Evolutionary conservation across 2,113 vertebrate species (phyloP), one percentile per base, ranked within the genome.

Genomic region (Gymnobelideus leadbeateri): DNA sequence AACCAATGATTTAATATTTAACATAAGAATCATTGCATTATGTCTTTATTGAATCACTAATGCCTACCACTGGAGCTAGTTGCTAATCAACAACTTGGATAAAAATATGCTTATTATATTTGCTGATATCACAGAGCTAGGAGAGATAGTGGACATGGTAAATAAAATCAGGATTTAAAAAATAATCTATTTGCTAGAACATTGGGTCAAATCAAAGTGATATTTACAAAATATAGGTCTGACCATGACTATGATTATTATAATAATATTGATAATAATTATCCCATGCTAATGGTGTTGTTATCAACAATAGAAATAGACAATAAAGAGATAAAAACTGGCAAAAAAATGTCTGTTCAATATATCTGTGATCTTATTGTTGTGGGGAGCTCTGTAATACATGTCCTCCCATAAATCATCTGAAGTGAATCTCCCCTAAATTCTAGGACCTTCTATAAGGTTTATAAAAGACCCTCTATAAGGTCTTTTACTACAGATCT

Each of bases 1-100:
- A 9, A 91, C 50, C 55, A 24, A 91, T 94, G 90, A 89, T 92
- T 92, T 94, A 96, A 43, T 92, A 96, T 51, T 51, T 91, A 77
- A 25, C 57, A 94, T 23, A 95, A 94, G 93, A 51, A 51, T 90
- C 12, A 31, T 91, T 25, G 5, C 52, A 91, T 93, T 95, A 93
- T 89, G 90, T 94, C 94, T 94, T 96, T 84, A 43, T 8, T 84
- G 19, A n/a, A 84, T 84, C 68, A 84, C 19, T 43, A 43, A 84
- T 43, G 16, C 14, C 14, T 21, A 77, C 16, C 14, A 6, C 37
- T n/a, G 37, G 1, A 68, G 61, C 3, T 1, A n/a, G 12, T 6
- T 16, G 14, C 31, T 19, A 77, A n/a, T n/a, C 61, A n/a, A 77
- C 14, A 77, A 77, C 61, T n/a, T 19, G 61, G 16, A 77, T 77